A percentile compares a stretch with the other conserved stretches of the same genome.
phyloP scores from a whole-genome alignment of 2,888 invertebrate species.

The Drosophila falleni region DNA sequence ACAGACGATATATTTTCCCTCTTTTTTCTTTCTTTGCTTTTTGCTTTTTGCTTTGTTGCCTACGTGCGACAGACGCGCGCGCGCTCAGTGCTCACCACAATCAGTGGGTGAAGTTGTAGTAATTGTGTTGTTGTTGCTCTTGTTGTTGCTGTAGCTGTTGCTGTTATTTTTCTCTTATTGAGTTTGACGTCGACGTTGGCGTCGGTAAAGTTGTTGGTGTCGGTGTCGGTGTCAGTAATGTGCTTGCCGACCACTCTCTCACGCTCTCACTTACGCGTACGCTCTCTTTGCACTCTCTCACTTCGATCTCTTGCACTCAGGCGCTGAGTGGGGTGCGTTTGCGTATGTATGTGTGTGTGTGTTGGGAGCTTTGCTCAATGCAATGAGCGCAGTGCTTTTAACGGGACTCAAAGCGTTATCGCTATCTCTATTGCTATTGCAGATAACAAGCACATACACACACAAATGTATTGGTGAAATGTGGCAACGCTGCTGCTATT shows the following conservation, averaged over 20 bases:
- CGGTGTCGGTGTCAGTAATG: not conserved
- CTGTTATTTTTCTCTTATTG: constrained; percentile 8
- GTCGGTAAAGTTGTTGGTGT: not conserved
- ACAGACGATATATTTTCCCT: constrained; percentile 75
- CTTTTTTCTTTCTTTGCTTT: constrained; percentile 23
- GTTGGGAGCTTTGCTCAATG: constrained; percentile 56
- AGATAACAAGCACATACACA: constrained; percentile 45
- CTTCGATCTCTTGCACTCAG: constrained; percentile 47
- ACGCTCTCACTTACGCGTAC: constrained; percentile 8
- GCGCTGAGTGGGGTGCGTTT: constrained; percentile 27
- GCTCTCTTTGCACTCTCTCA: constrained; percentile 16
- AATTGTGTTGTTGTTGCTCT: constrained; percentile 14
- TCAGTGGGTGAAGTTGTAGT: constrained; percentile 54
- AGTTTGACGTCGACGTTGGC: constrained; percentile 14
- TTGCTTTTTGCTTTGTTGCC: constrained; percentile 16
- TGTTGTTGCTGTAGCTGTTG: not conserved
- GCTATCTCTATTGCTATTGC: constrained; percentile 60
- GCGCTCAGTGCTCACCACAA: constrained; percentile 48
- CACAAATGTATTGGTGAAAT: constrained; percentile 59
- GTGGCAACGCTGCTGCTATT: constrained; percentile 58
- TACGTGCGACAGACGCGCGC: constrained; percentile 51
- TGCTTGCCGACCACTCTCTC: constrained; percentile 16
- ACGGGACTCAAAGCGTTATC: constrained; percentile 64
- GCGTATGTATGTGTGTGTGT: constrained; percentile 9
- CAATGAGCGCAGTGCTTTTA: constrained; percentile 64